These are phyloP conservation scores for Oncorhynchus tshawytscha DNA, from an alignment of 2,113 vertebrate genomes.

Conservation along the genomic window DNA sequence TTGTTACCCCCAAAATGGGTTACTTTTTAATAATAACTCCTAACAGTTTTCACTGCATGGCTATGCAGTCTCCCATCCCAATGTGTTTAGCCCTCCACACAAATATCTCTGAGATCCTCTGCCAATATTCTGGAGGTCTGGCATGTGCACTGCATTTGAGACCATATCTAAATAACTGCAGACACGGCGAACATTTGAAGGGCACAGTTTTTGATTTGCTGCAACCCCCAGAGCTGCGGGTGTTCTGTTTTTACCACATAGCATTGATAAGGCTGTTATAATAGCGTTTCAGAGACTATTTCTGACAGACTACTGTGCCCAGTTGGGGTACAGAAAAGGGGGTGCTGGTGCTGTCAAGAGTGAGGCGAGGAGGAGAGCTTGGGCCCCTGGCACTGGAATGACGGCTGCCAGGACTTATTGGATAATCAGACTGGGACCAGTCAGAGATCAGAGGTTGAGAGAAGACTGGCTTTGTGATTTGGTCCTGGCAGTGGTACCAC, in stretches of 20 bases:
- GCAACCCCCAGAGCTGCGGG: constrained; percentile 39
- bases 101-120: constrained; percentile 53
- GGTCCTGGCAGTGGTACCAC: constrained; percentile 11
- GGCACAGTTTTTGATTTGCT: constrained; percentile 55
- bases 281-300: constrained; percentile 32
- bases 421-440: constrained; percentile 37
- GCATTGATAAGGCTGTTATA: constrained; percentile 60
- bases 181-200: constrained; percentile 66
- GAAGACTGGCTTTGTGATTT: constrained; percentile 34
- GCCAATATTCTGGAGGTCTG: constrained; percentile 60
- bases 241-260: constrained; percentile 37
- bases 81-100: constrained; percentile 41
- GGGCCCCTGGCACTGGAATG: constrained; percentile 30
- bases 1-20: not conserved
- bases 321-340: constrained; percentile 13
- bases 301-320: constrained; percentile 34
- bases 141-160: constrained; percentile 51
- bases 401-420: constrained; percentile 42
- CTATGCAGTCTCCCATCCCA: constrained; percentile 24
- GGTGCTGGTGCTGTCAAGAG: constrained; percentile 38
- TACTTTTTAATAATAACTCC: not conserved
- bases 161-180: constrained; percentile 60
- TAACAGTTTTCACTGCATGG: not conserved
- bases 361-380: constrained; percentile 17
- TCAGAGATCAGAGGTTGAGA: constrained; percentile 11